Base-by-base conservation (phyloP, 1,140 invertebrate species). In the Drosophila nasuta region DNA sequence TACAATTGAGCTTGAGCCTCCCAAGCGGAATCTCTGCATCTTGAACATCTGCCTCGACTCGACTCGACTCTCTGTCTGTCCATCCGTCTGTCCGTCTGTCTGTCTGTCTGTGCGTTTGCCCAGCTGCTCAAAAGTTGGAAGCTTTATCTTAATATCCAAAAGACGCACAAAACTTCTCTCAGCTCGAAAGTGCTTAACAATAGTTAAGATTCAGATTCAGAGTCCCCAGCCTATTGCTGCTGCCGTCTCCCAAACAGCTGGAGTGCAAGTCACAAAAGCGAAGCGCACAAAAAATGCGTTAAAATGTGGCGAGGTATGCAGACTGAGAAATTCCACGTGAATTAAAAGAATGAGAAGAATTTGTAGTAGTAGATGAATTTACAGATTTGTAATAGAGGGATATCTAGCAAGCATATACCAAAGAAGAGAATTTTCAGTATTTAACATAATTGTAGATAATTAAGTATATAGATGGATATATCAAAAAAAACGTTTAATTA, bases 71-170 rank as follows among this genome's bases (percentile, higher is more conserved):
- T 17, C 43, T 11, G 45, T n/a, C 41, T 1, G 13, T 8, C 46
- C 30, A 2, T 10, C 10, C 35, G 28, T 48, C 28, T 17, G 30
- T 43, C 35, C 8, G 45, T 17, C 43, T 30, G 45, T n/a, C 41
- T 1, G 13, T 10, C 10, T 45, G 28, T 48, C 30, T 17, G 30
- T 43, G 20, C 13, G 45, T 20, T 20, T 20, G 20, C 6, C 46
- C 46, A 10, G 30, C 46, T 41, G 13, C 38, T 65, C 51, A 79
- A 63, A 77, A 77, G 62, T 72, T 88, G 56, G 78, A 70, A 71
- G 73, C 79, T 80, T 87, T 88, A 82, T 82, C 82, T 82, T 77
- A 58, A 64, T 69, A 69, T 66, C 48, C 52, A 51, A 79, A 68
- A 71, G 13, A 28, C 13, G 35, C 52, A 64, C 28, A 87, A 25